Percentiles rank a stretch among this genome's conserved stretches.
Conservation (phyloP, 2,113 vertebrate genomes). For the Ranitomeya variabilis region DNA sequence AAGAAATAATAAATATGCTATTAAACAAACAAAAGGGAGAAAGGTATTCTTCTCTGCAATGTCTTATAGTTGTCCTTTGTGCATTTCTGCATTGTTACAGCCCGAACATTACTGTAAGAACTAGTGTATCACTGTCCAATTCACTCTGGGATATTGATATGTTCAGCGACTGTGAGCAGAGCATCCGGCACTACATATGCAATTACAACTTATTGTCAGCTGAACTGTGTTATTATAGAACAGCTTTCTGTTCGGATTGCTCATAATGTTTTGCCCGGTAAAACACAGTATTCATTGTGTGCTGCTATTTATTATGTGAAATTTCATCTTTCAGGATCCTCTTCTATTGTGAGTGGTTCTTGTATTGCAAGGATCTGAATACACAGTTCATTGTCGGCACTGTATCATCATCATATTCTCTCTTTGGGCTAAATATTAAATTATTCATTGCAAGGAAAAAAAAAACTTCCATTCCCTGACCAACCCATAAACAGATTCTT, state of each 20-base stretch:
- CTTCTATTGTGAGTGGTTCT: background rate
- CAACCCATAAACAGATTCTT: background rate
- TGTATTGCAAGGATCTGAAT: background rate
- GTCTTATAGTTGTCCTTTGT: slow-evolving; percentile 6
- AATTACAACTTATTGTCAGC: slow-evolving; percentile 49
- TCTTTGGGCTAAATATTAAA: background rate
- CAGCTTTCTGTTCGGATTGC: slow-evolving; percentile 26
- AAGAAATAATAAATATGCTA: background rate
- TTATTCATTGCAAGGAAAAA: background rate
- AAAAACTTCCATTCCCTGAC: background rate
- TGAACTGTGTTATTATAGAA: slow-evolving; percentile 22
- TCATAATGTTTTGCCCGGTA: slow-evolving; percentile 41
- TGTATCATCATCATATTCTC: background rate
- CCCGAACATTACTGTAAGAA: background rate
- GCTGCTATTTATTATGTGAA: slow-evolving; percentile 9
- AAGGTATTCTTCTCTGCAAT: background rate
- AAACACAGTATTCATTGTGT: slow-evolving; percentile 21
- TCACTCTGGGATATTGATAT: slow-evolving; percentile 43
- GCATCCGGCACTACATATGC: slow-evolving; percentile 23
- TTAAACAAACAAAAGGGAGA: background rate
- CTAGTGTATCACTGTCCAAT: slow-evolving; percentile 24
- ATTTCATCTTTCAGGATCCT: background rate
- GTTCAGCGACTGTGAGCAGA: slow-evolving; percentile 13
- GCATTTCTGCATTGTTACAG: slow-evolving; percentile 31
- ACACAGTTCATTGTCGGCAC: background rate